Base-by-base conservation (phyloP, 2,113 vertebrate species). In the Cephalopholis sonnerati region DNA sequence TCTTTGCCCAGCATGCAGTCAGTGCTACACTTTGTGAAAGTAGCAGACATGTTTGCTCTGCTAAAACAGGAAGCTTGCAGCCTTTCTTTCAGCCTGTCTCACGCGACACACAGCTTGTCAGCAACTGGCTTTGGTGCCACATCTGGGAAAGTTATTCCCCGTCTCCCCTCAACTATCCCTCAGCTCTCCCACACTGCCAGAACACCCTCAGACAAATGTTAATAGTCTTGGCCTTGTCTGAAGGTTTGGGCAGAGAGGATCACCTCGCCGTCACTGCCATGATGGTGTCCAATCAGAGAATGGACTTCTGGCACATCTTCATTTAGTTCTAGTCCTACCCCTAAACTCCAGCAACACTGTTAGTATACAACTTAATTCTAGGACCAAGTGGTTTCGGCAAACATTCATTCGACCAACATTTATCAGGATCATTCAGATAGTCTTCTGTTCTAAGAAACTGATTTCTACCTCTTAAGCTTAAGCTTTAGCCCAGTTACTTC, bases 121-220 rank as follows among this genome's bases (percentile, higher is more conserved):
- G 82, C 89, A 86, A 77, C 87, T 29, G 63, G 75, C 86, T 92
- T 63, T 81, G 77, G 77, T 82, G 76, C 68, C 77, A 81, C 89
- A 81, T 87, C 90, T 93, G 89, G 89, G 76, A 92, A 92, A 93
- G 72, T 83, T 80, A 89, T 93, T 86, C 57, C 65, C 72, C 10
- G 13, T 73, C 82, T 87, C 66, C 27, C 55, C 57, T 68, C 58
- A 69, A 54, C 32, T 50, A 29, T 82, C 81, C 79, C 39, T 79
- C 67, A 27, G 64, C 68, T 86, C 67, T 85, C 82, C 58, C 68
- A 58, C 59, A 62, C 54, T 58, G 63, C 74, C 70, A 78, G 82
- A 79, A 74, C 72, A 82, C 70, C 84, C 58, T 74, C 66, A 77
- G 74, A 79, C 70, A 58, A 76, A 79, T 66, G 67, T 62, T 57